Conservation (phyloP, 2,888 invertebrate species). For the Chymomyza fuscimana region DNA sequence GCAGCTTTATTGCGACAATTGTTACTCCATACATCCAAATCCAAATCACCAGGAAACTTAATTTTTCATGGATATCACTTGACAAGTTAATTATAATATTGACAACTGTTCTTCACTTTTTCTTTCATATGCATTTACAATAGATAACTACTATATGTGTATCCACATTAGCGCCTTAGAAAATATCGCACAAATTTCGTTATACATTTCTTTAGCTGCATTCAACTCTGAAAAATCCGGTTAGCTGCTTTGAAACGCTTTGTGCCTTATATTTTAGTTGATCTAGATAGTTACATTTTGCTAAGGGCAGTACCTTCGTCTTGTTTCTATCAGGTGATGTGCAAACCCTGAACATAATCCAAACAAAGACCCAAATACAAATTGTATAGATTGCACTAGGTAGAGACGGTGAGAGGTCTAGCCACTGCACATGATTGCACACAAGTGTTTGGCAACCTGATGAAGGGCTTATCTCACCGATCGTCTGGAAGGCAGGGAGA, state of each 20-base stretch:
- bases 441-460: conserved; percentile 68
- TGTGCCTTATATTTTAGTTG: not conserved
- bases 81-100: too few relatives aligned
- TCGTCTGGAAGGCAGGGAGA: conserved; percentile 32
- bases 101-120: too few relatives aligned
- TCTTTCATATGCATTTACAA: too few relatives aligned
- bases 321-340: conserved; percentile 25
- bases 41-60: too few relatives aligned
- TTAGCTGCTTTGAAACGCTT: not conserved
- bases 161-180: not conserved
- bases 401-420: not conserved
- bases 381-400: conserved; percentile 45
- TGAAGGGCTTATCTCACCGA: conserved; percentile 70
- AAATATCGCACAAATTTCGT: not conserved
- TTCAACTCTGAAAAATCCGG: not conserved
- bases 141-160: not conserved
- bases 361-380: conserved; percentile 28
- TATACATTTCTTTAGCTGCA: not conserved
- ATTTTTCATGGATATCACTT: too few relatives aligned
- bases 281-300: not conserved
- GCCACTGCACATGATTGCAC: not conserved
- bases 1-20: too few relatives aligned
- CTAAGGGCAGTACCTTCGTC: not conserved
- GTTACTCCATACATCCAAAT: too few relatives aligned
- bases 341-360: conserved; percentile 30